Evolutionary conservation across 2,797 vertebrate species (phyloP), one percentile per base, ranked within the genome.

Genomic region (Linurgus olivaceus): DNA sequence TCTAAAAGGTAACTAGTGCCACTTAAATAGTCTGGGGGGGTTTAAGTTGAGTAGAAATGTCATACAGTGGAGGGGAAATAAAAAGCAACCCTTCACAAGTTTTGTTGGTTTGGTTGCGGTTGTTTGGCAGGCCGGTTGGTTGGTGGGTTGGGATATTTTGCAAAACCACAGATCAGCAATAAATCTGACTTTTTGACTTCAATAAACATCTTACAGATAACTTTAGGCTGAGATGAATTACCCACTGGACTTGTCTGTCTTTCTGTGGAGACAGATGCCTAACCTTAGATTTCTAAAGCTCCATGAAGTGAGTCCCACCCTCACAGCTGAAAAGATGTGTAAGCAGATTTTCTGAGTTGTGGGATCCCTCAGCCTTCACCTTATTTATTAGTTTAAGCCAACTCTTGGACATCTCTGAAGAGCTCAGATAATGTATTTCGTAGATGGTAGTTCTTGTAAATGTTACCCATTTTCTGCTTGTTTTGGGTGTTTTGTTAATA

Each of bases 71-170:
- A 20, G 7, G 20, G 9, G 23, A 33, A 55, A 55, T 15, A 33
- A 55, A 33, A 33, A 33, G 3, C 29, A 86, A 70, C 28, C 9
- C 12, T 40, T 10, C 10, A 6, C 5, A 47, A 17, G 6, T 19
- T 13, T 48, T 26, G 10, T 29, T 28, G 19, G 3, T 61, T 61
- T 61, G 13, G 1, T 48, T 58, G 28, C 0, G 0, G 8, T n/a
- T 44, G 25, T 38, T 65, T 24, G 7, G 12, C n/a, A 44, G 18
- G 6, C 21, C 11, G 5, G 8, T 48, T 17, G 8, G 7, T 50
- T 25, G 25, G 13, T 57, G 10, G 8, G 6, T 57, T 68, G 14
- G 1, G 1, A 11, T 31, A 54, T 50, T 57, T 11, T 62, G 16
- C 23, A 45, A 75, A 92, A 61, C 21, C 4, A 0, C 26, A 0